These are phyloP conservation scores for Busseola fusca DNA, from an alignment of 2,888 invertebrate genomes.

Conservation along the genomic window DNA sequence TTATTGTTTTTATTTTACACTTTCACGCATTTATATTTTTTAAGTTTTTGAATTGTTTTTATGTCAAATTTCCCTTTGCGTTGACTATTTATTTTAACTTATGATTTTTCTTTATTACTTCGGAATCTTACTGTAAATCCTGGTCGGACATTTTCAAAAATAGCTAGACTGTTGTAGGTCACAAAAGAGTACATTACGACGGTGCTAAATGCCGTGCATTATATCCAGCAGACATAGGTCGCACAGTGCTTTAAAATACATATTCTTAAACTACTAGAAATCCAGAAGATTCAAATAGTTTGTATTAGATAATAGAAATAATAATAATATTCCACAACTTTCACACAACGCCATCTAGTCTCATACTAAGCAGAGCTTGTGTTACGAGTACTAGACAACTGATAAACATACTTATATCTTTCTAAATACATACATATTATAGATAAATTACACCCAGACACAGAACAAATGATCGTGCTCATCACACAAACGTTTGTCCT, in stretches of 20 bases:
- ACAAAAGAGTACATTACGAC: too few relatives aligned
- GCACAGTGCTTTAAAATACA: not conserved
- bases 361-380: too few relatives aligned
- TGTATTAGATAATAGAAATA: not conserved
- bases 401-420: too few relatives aligned
- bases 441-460: too few relatives aligned
- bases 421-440: too few relatives aligned
- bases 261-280: not conserved
- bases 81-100: not conserved
- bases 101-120: not conserved
- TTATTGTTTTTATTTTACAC: conserved; percentile 22
- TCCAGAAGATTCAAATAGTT: not conserved
- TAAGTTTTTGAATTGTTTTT: not conserved
- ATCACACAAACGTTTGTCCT: too few relatives aligned
- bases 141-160: not conserved
- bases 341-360: too few relatives aligned
- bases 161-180: too few relatives aligned
- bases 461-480: too few relatives aligned
- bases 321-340: too few relatives aligned
- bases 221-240: not conserved
- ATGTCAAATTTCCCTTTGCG: not conserved
- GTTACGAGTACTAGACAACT: too few relatives aligned
- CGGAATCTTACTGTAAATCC: not conserved
- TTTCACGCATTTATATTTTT: conserved; percentile 12
- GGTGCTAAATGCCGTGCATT: too few relatives aligned